Percentiles rank a stretch among this genome's conserved stretches.
Conservation (phyloP, 2,113 vertebrate species). For the Empidonax alnorum region DNA sequence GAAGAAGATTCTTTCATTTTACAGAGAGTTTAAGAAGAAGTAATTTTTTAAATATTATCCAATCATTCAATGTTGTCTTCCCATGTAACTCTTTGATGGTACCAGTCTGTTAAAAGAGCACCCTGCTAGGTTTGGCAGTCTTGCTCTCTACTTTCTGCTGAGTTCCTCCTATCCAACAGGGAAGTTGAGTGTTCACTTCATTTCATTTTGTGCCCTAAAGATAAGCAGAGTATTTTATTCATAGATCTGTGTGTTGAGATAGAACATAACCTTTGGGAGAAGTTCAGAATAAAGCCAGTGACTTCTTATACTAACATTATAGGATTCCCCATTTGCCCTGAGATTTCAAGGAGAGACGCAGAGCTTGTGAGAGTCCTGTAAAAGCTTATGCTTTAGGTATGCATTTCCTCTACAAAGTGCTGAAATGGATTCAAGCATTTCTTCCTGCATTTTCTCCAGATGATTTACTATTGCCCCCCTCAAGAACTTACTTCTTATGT, state of each 20-base stretch:
- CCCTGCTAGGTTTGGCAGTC: background rate
- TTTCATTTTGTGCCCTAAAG: background rate
- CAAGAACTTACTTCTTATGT: background rate
- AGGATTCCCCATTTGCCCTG: background rate
- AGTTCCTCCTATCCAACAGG: background rate
- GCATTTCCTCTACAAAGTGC: background rate
- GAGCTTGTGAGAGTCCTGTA: background rate
- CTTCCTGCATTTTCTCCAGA: background rate
- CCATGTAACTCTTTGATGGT: background rate
- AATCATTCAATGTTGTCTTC: background rate
- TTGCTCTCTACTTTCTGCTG: background rate
- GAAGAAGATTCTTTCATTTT: background rate
- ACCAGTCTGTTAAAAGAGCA: background rate
- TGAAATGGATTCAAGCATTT: background rate
- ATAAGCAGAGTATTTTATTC: background rate
- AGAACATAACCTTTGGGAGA: background rate
- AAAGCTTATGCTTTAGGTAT: background rate
- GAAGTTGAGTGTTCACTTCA: background rate
- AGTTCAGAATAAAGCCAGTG: background rate
- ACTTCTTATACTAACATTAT: background rate
- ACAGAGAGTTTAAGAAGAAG: background rate
- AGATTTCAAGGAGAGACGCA: background rate
- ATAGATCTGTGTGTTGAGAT: background rate
- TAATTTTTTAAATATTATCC: background rate
- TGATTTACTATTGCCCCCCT: background rate